These are phyloP conservation scores for Gambusia holbrooki DNA, from an alignment of 2,113 vertebrate species.

Conservation along the genomic window DNA sequence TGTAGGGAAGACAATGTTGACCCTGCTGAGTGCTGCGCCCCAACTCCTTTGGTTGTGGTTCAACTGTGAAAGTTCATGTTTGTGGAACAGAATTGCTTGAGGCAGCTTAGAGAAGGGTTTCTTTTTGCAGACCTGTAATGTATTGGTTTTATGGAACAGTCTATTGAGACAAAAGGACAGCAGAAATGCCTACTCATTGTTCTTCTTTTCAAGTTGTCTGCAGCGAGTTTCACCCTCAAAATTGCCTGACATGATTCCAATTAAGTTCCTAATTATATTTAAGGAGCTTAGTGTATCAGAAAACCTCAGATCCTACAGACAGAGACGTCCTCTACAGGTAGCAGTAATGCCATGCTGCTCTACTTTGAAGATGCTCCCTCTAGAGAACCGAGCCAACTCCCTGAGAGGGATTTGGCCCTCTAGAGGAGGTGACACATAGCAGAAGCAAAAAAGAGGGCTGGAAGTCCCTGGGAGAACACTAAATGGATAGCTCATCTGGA, in stretches of 20 bases:
- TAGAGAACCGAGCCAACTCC: constrained; percentile 44
- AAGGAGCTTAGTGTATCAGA: constrained; percentile 72
- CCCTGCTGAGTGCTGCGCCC: background rate
- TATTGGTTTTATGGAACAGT: background rate
- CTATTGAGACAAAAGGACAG: constrained; percentile 2
- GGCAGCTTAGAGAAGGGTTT: background rate
- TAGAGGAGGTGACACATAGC: background rate
- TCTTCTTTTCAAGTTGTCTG: constrained; percentile 44
- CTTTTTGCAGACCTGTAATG: background rate
- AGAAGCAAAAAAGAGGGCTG: constrained; percentile 27
- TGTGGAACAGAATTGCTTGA: background rate
- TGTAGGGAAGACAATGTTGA: background rate
- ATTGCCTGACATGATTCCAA: constrained; percentile 74
- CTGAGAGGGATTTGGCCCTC: constrained; percentile 8
- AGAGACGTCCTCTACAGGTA: constrained; percentile 44
- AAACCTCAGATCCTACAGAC: constrained; percentile 58
- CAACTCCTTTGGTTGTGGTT: background rate
- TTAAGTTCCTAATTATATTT: constrained; percentile 80
- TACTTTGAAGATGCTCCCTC: constrained; percentile 20
- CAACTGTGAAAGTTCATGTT: background rate
- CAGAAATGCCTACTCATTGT: constrained; percentile 36
- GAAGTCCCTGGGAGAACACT: constrained; percentile 8
- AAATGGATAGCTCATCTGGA: constrained; percentile 29
- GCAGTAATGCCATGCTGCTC: constrained; percentile 14
- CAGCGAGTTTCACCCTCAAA: constrained; percentile 66